phyloP scores from a whole-genome alignment of 2,113 vertebrate species.

The Podiceps cristatus region DNA sequence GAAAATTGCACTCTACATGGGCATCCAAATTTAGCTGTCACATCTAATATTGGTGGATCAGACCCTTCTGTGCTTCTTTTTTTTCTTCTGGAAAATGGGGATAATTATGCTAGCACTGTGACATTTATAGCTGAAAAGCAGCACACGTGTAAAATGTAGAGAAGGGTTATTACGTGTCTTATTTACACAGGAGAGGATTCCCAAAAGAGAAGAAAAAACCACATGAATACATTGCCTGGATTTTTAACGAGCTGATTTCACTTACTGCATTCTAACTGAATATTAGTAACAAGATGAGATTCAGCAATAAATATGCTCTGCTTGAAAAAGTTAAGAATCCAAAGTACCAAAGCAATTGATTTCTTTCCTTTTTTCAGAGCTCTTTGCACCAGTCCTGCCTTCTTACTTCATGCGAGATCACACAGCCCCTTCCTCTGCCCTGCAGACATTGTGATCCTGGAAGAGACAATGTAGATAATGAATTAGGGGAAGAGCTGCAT shows the following conservation, averaged over 20 bases:
- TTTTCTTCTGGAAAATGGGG: neutral
- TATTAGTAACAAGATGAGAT: neutral
- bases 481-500: neutral
- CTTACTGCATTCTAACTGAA: neutral
- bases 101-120: constrained; percentile 36
- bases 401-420: neutral
- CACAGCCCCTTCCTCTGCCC: neutral
- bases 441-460: neutral
- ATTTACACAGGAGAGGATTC: constrained; percentile 59
- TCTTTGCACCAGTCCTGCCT: neutral
- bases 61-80: neutral
- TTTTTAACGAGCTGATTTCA: neutral
- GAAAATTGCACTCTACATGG: neutral
- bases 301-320: neutral
- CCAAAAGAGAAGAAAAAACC: constrained; percentile 23
- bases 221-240: neutral
- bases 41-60: neutral
- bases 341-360: neutral
- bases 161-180: constrained; percentile 49
- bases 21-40: constrained; percentile 17
- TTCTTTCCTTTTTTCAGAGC: neutral
- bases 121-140: constrained; percentile 38
- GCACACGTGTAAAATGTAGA: constrained; percentile 3
- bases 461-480: neutral
- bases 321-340: neutral